Percentiles rank a stretch among this genome's conserved stretches.
Evolutionary conservation across 2,888 invertebrate genomes (phyloP).

Genomic region (Trichogramma evanescens): DNA sequence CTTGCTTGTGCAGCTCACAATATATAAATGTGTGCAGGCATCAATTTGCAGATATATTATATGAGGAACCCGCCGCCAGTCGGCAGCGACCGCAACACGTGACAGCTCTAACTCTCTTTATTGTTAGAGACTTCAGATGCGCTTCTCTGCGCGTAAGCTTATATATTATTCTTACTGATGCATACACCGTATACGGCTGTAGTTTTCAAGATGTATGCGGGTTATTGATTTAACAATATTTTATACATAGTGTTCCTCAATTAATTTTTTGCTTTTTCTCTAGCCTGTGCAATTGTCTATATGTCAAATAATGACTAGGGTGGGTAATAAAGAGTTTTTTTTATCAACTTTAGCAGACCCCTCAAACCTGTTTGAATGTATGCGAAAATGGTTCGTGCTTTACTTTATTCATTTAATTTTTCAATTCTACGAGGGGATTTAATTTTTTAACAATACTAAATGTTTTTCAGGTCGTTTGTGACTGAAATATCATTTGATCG

Average conservation of each 20-base stretch:
- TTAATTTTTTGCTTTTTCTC: conserved; percentile 14
- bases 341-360: too few species aligned
- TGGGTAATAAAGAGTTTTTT: too few species aligned
- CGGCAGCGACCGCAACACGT: conserved; percentile 43
- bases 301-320: not conserved
- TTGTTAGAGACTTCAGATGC: conserved; percentile 2
- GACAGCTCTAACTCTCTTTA: conserved; percentile 46
- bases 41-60: conserved; percentile 27
- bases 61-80: conserved; percentile 29
- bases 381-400: too few species aligned
- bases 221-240: not conserved
- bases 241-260: conserved; percentile 14
- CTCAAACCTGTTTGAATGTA: too few species aligned
- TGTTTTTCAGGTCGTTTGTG: too few species aligned
- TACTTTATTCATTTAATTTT: too few species aligned
- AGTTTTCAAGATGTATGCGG: too few species aligned
- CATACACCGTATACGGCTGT: conserved; percentile 6
- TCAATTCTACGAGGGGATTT: too few species aligned
- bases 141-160: not conserved
- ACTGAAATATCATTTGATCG: too few species aligned
- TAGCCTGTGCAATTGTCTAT: conserved; percentile 2
- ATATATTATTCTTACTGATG: conserved; percentile 1
- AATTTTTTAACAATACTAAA: too few species aligned
- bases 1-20: too few species aligned
- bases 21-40: conserved; percentile 10